These are phyloP conservation scores for Eriocheir sinensis DNA, from an alignment of 1,140 invertebrate species.

Conservation along the genomic window DNA sequence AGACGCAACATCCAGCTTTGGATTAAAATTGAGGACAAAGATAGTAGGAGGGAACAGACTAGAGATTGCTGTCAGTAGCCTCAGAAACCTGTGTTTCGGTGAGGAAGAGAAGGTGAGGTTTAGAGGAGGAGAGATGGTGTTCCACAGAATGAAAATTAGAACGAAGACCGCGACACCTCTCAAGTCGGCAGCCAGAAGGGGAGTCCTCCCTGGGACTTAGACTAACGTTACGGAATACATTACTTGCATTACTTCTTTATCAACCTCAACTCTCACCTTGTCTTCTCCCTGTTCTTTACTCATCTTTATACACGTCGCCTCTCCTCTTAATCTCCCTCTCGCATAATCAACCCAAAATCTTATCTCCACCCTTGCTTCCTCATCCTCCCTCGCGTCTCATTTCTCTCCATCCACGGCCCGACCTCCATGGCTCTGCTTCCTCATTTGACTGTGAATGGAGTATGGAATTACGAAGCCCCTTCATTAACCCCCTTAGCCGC, in stretches of 20 bases:
- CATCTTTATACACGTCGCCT: neutral
- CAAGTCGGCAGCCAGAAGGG: too few species aligned
- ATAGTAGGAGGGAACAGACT: too few species aligned
- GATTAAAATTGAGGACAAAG: too few species aligned
- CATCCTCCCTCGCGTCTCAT: neutral
- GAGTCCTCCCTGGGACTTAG: too few species aligned
- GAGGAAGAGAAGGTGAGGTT: neutral
- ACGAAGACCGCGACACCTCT: too few species aligned
- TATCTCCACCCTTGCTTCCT: neutral
- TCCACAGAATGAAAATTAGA: too few species aligned
- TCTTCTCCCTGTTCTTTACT: neutral
- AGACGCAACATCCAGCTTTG: too few species aligned
- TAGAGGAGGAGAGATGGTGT: neutral
- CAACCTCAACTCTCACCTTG: neutral
- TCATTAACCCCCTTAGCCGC: neutral
- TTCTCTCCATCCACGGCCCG: constrained; percentile 4
- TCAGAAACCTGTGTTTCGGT: too few species aligned
- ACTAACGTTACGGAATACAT: too few species aligned
- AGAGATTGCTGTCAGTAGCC: too few species aligned
- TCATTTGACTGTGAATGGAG: constrained; percentile 12
- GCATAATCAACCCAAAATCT: neutral
- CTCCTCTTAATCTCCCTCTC: neutral
- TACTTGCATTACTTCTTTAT: neutral
- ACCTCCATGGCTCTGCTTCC: neutral
- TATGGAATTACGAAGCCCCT: constrained; percentile 5